These are phyloP conservation scores for Venustoraphidia nigricollis DNA, from an alignment of 2,888 invertebrate genomes.

Conservation along the genomic window DNA sequence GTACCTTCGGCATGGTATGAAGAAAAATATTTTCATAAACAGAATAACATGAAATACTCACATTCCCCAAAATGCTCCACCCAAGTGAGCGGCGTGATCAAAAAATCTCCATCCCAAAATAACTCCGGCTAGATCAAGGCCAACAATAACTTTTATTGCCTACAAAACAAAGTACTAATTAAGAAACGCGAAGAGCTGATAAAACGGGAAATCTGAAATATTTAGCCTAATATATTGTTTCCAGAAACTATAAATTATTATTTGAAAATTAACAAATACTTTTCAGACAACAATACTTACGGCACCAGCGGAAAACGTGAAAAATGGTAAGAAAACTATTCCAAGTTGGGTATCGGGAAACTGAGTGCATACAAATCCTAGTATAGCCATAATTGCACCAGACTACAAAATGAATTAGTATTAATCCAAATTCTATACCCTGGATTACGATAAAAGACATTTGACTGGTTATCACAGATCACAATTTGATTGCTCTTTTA, in stretches of 20 bases:
- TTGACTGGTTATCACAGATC: background rate
- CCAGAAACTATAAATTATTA: no score
- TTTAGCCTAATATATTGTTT: background rate
- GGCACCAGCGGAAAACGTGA: slow-evolving; percentile 73
- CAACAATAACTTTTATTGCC: slow-evolving; percentile 77
- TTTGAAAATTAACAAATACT: background rate
- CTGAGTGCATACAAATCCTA: slow-evolving; percentile 74
- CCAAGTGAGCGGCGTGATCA: slow-evolving; percentile 98
- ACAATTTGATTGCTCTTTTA: slow-evolving; percentile 2
- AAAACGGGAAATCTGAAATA: background rate
- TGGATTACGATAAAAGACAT: slow-evolving; percentile 1
- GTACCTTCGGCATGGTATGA: no score
- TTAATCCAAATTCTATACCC: slow-evolving; percentile 3
- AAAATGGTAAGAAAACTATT: slow-evolving; percentile 79
- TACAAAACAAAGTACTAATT: slow-evolving; percentile 25
- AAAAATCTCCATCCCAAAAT: slow-evolving; percentile 79
- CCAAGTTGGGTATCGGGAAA: slow-evolving; percentile 79
- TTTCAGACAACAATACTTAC: slow-evolving; percentile 34
- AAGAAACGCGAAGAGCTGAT: background rate
- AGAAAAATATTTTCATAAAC: slow-evolving; percentile 14
- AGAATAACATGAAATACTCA: slow-evolving; percentile 31
- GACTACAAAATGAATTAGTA: slow-evolving; percentile 47
- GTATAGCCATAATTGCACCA: slow-evolving; percentile 84
- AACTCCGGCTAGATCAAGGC: slow-evolving; percentile 71
- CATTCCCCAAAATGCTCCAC: slow-evolving; percentile 86